Base-by-base conservation (phyloP, 2,113 vertebrate species). In the Larimichthys crocea region DNA sequence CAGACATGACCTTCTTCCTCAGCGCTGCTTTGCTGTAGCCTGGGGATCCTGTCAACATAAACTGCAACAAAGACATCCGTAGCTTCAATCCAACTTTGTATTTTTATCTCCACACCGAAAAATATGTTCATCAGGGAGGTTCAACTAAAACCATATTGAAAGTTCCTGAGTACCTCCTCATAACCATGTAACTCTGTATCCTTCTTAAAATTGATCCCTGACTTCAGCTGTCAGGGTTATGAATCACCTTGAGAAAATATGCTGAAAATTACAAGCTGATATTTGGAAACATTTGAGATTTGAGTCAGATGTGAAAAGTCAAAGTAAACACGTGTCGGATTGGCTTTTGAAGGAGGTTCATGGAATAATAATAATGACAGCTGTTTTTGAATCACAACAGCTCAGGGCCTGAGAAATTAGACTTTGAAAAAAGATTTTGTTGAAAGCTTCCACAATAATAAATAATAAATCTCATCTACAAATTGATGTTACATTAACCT, bases 1-100 rank as follows among this genome's bases (percentile, higher is more conserved):
- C 79, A 81, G 63, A 80, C 66, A 40, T 87, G 86, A 89, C 84
- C 84, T 86, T 83, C 70, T 79, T 87, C 66, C 44, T 74, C 48
- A 1, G 59, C 52, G 57, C 50, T 40, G 48, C 67, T 57, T 76
- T 50, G 59, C 64, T 81, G 52, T 53, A 76, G 85, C 80, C 74
- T 22, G 62, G 42, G 57, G 85, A 82, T 79, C 55, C 82, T 77
- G 84, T 89, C 87, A 76, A 82, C 85, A 73, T 75, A 75, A 86
- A 90, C 75, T 79, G 57, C 66, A 70, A 79, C 69, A 76, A 82
- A 82, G 74, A 81, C 65, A 52, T 64, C 22, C 50, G 48, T 42
- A 70, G 75, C 74, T 84, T 81, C 71, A 60, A 52, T 83, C 65
- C 44, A 50, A 71, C 42, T 81, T 83, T 63, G 52, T 76, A 46